phyloP scores from a whole-genome alignment of 2,888 invertebrate genomes.

The Cephonodes hylas region DNA sequence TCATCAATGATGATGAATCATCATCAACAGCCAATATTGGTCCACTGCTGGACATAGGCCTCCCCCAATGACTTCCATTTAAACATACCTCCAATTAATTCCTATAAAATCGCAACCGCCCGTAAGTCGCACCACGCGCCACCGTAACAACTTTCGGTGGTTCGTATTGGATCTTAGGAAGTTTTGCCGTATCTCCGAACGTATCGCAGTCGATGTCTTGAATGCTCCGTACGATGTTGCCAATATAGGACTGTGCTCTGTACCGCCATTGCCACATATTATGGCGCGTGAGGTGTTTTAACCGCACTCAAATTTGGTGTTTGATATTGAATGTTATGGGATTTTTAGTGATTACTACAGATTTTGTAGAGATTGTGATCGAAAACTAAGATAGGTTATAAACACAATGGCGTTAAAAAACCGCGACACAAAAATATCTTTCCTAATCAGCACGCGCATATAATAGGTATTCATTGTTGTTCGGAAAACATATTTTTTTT shows the following conservation, averaged over 20 bases:
- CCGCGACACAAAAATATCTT: too few relatives aligned
- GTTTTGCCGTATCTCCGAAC: conserved; percentile 28
- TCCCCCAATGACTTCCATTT: too few relatives aligned
- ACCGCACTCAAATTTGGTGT: background rate
- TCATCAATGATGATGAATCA: too few relatives aligned
- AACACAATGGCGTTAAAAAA: too few relatives aligned
- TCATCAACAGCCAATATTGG: too few relatives aligned
- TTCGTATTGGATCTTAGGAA: conserved; percentile 36
- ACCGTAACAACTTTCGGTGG: conserved; percentile 33
- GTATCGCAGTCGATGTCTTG: conserved; percentile 32
- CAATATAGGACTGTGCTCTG: conserved; percentile 2
- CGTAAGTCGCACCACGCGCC: conserved; percentile 24
- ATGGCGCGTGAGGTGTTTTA: background rate
- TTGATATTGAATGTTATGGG: background rate
- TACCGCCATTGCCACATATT: conserved; percentile 6
- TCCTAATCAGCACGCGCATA: too few relatives aligned
- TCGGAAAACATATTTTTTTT: too few relatives aligned
- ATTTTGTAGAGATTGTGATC: too few relatives aligned
- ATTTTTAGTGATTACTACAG: background rate
- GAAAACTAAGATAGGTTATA: too few relatives aligned
- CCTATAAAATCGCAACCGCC: background rate
- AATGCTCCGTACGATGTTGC: background rate
- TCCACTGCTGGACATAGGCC: too few relatives aligned
- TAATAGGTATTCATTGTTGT: too few relatives aligned
- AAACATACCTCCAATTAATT: conserved; percentile 6